phyloP scores from a whole-genome alignment of 2,113 vertebrate genomes.

The Corythornis cristatus region DNA sequence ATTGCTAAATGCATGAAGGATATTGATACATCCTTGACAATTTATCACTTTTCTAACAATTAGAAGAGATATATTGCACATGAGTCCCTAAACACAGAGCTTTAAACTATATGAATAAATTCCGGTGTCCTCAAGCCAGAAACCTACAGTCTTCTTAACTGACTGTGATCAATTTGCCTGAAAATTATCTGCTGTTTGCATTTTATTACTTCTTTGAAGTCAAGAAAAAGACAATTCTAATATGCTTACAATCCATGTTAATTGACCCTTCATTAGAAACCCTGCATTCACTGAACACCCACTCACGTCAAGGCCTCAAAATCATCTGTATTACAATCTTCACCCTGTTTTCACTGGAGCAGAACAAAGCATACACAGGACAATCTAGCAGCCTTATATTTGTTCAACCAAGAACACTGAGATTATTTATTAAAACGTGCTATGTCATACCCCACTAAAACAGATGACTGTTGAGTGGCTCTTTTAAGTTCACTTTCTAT shows the following conservation, averaged over 20 bases:
- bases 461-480: neutral
- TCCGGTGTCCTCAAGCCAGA: neutral
- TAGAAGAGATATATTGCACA: neutral
- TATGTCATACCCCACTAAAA: neutral
- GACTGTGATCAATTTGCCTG: neutral
- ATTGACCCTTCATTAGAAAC: neutral
- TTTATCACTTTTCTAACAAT: neutral
- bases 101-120: neutral
- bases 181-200: neutral
- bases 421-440: neutral
- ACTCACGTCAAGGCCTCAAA: neutral
- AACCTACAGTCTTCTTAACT: neutral
- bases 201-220: neutral
- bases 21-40: neutral
- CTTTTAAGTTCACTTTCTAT: neutral
- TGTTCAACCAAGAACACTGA: neutral
- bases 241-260: neutral
- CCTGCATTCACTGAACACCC: neutral
- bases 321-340: neutral
- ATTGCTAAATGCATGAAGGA: neutral
- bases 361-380: neutral
- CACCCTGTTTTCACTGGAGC: neutral
- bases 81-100: neutral
- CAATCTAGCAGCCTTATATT: neutral
- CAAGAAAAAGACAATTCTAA: neutral